Evolutionary conservation across 2,797 vertebrate species (phyloP).

Genomic region (Paedocypris micromegethes): DNA sequence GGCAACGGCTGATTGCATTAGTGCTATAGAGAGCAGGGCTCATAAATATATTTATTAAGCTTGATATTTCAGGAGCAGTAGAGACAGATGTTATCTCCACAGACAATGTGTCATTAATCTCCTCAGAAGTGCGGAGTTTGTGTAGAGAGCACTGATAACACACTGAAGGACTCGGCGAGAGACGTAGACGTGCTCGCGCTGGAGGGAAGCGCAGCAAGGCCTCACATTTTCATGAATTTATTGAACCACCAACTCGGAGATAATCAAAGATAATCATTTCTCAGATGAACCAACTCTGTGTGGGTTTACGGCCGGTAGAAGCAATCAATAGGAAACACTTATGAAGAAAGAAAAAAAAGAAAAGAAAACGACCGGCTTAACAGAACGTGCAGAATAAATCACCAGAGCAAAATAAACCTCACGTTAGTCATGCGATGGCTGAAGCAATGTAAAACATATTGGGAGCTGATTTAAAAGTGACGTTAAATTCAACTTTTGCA

Average conservation of each 20-base stretch:
- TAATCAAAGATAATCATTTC: slow-evolving; percentile 57
- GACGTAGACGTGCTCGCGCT: slow-evolving; percentile 13
- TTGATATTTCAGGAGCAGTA: slow-evolving; percentile 78
- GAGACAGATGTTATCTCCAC: slow-evolving; percentile 68
- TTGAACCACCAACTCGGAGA: slow-evolving; percentile 54
- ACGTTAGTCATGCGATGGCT: slow-evolving; percentile 1
- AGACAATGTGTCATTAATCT: slow-evolving; percentile 67
- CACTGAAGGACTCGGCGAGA: slow-evolving; percentile 32
- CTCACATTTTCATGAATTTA: slow-evolving; percentile 49
- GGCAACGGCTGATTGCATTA: slow-evolving; percentile 84
- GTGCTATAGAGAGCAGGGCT: slow-evolving; percentile 84
- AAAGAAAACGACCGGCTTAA: slow-evolving; percentile 7
- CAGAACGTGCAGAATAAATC: slow-evolving; percentile 23
- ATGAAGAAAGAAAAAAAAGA: slow-evolving; percentile 13
- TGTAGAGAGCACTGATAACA: slow-evolving; percentile 53
- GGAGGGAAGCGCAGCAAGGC: slow-evolving; percentile 30
- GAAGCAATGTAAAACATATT: not conserved
- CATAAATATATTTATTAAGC: slow-evolving; percentile 92
- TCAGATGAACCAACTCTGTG: slow-evolving; percentile 44
- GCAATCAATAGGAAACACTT: slow-evolving; percentile 52
- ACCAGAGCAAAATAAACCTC: slow-evolving; percentile 11
- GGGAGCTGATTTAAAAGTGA: not conserved
- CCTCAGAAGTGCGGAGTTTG: slow-evolving; percentile 55
- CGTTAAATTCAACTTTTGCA: not conserved
- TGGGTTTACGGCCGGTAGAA: slow-evolving; percentile 40